Base-by-base conservation (phyloP, 1,140 invertebrate genomes). In the Cotesia glomerata region DNA sequence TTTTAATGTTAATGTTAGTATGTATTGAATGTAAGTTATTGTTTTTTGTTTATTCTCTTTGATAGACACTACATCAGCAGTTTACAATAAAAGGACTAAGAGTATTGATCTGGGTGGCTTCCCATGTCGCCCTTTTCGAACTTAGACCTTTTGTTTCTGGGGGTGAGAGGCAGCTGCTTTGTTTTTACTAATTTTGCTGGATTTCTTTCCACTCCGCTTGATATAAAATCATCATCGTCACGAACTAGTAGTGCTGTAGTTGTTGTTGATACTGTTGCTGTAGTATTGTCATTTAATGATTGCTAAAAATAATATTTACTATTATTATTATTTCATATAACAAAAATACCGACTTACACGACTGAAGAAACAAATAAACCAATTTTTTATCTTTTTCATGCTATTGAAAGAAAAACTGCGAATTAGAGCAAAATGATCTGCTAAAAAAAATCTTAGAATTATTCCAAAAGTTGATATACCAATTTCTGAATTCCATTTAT, bases 221-320 rank as follows among this genome's bases (percentile, higher is more conserved):
- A 11, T 64, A 77, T 32, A 1, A 75, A 71, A 16, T 73, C 26
- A 0, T 77, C 75, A 0, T 64, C 74, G 0, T 84, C 76, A 0
- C 82, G 76, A 5, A 83, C 52, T 0, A 83, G 9, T 8, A 79
- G 56, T 0, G 81, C 73, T 3, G 76, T 52, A 1, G 77, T 69
- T 5, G 75, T 54, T 9, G 16, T 58, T 18, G 56, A 3, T 26
- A 18, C 14, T 5, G 51, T 8, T 0, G 76, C 81, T 1, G 69
- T 4, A 52, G 81, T 82, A 3, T 78, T 80, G 1, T 83, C 80
- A n/a, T 77, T 69, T 35, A 84, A 32, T 5, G 82, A 84, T 84
- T 84, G 82, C 81, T 84, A 26, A 32, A 73, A 72, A 66, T 49
- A 67, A 49, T 56, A 32, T 56, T 69, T 16, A 56, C 61, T 16